Evolutionary conservation across 2,797 vertebrate species (phyloP), one percentile per base, ranked within the genome.

Genomic region (Sarcophilus harrisii): DNA sequence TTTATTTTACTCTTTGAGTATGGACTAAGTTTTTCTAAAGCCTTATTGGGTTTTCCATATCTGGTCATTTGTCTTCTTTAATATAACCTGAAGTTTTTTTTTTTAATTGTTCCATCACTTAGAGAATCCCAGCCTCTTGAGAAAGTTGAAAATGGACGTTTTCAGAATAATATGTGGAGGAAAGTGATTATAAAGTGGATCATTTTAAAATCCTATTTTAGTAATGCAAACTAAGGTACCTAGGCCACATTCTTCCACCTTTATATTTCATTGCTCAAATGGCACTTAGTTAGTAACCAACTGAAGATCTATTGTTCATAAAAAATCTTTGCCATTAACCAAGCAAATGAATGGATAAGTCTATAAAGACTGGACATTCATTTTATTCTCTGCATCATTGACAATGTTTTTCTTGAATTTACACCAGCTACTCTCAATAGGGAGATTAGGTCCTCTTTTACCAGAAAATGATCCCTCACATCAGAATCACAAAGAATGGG

Each of bases 1-100:
- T 94, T 60, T 73, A 3, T 57, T 59, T 95, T 91, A 90, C 49
- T 73, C 89, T 73, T 28, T 66, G 52, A 27, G 57, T 93, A 91
- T n/a, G 81, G 90, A 92, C 90, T 87, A 87, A 49, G 21, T 92
- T 57, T 92, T 96, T 92, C 66, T 30, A 54, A 3, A 52, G 92
- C 58, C 91, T 89, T 52, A n/a, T 1, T 89, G 90, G 58, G 28
- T 97, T 91, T 93, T 94, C 91, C 73, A 58, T 66, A 52, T 81
- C 90, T 90, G 0, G 52, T 57, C 87, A 59, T 97, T 91, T 90
- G 28, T 97, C 96, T 96, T 92, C 3, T 93, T 93, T 52, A 16
- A 4, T n/a, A 55, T 28, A 54, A 94, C 57, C n/a, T 16, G 54
- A 58, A 58, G 93, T 91, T 73, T 10, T 91, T 92, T 60, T 30